Conservation (phyloP, 2,113 vertebrate species). For the Uropsilus gracilis region DNA sequence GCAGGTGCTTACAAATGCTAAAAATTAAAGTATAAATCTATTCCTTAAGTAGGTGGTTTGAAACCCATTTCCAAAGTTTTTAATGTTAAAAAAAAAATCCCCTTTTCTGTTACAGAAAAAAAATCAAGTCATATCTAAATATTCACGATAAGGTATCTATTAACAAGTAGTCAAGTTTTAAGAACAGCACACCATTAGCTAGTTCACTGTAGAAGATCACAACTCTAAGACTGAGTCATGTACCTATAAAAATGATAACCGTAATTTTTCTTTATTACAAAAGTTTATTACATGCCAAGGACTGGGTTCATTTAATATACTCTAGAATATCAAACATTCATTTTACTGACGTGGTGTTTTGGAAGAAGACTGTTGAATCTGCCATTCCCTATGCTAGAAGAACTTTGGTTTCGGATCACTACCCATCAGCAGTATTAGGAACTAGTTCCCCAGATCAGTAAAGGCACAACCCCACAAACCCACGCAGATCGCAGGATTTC, state of each 20-base stretch:
- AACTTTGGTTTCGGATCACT: background rate
- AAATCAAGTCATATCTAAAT: background rate
- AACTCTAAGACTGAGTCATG: background rate
- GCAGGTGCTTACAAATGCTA: slow-evolving; percentile 2
- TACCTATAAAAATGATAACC: background rate
- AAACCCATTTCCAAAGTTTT: background rate
- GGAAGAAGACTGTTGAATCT: background rate
- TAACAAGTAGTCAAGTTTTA: background rate
- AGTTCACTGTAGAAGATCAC: background rate
- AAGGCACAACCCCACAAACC: background rate
- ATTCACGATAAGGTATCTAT: background rate
- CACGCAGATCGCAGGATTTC: background rate
- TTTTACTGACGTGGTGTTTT: background rate
- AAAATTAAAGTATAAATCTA: background rate
- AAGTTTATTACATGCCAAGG: background rate
- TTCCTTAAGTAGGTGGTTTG: background rate
- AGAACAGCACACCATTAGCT: background rate
- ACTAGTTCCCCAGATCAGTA: background rate
- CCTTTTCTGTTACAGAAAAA: background rate
- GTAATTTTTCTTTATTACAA: background rate
- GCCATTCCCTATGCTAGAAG: background rate
- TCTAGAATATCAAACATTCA: background rate
- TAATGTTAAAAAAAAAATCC: background rate
- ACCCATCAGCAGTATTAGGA: background rate
- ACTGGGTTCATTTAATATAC: background rate